A percentile compares a stretch with the other conserved stretches of the same genome.
These are phyloP conservation scores for Lepidocyrtoides sp. DNA, from an alignment of 2,888 invertebrate genomes.

Conservation along the genomic window DNA sequence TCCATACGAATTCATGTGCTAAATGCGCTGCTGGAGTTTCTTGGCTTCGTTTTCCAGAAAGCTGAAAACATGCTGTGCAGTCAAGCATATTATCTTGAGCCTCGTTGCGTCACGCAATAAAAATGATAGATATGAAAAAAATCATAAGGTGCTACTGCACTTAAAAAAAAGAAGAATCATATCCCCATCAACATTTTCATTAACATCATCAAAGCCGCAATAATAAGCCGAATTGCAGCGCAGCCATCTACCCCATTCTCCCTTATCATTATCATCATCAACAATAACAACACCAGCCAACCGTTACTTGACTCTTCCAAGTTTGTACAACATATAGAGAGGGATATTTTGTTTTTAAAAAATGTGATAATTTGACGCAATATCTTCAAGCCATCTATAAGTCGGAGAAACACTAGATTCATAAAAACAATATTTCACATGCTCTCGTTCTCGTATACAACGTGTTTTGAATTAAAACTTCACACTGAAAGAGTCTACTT, in stretches of 20 bases:
- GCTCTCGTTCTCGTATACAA: not conserved
- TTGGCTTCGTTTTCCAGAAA: not conserved
- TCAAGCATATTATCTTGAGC: not conserved
- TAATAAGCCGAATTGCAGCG: not conserved
- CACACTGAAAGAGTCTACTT: too few relatives aligned
- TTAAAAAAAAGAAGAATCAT: not conserved
- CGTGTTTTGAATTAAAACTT: not conserved
- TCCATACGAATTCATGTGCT: not conserved
- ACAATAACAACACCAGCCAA: not conserved
- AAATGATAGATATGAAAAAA: not conserved
- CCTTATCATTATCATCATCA: not conserved
- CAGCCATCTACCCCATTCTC: not conserved
- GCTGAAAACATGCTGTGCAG: not conserved
- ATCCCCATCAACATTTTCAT: not conserved
- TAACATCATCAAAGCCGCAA: not conserved
- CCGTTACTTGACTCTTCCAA: constrained; percentile 14
- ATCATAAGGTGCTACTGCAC: not conserved
- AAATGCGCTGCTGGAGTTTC: not conserved
- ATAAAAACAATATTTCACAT: too few relatives aligned
- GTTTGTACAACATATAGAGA: too few relatives aligned
- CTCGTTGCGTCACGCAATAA: not conserved
- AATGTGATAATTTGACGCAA: constrained; percentile 12
- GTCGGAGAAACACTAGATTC: too few relatives aligned
- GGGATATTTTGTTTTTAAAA: not conserved
- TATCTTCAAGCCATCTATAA: too few relatives aligned